A percentile compares a stretch with the other conserved stretches of the same genome.
Conservation (phyloP, 2,113 vertebrate species). For the Apeltes quadracus region DNA sequence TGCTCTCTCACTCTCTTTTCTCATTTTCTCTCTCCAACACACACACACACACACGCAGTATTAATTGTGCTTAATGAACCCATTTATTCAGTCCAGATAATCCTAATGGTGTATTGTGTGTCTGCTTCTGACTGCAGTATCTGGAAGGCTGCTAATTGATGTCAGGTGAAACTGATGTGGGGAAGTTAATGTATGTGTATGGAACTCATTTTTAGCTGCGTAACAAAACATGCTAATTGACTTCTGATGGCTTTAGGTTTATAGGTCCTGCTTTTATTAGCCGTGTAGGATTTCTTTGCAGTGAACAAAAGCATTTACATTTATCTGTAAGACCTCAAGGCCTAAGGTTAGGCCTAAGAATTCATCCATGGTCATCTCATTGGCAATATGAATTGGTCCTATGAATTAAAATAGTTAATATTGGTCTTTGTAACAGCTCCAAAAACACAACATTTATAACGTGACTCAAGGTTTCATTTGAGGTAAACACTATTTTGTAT, state of each 20-base stretch:
- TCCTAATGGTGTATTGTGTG: conserved; percentile 41
- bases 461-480: neutral
- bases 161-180: conserved; percentile 46
- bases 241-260: neutral
- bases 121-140: conserved; percentile 41
- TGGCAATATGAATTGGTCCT: neutral
- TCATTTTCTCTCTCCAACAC: neutral
- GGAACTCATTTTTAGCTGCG: neutral
- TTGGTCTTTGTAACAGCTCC: neutral
- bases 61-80: conserved; percentile 53
- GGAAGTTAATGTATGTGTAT: conserved; percentile 15
- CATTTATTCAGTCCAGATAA: conserved; percentile 48
- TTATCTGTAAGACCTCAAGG: neutral
- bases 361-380: neutral
- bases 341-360: no score
- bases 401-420: neutral
- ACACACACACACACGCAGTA: conserved; percentile 11
- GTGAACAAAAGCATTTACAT: neutral
- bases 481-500: neutral
- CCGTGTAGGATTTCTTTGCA: neutral
- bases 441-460: neutral
- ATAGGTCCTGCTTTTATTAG: neutral
- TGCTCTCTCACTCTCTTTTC: neutral
- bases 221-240: conserved; percentile 1
- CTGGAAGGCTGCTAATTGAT: conserved; percentile 37